Percentiles rank a stretch among this genome's conserved stretches.
phyloP scores from a whole-genome alignment of 2,797 vertebrate genomes.

The Ibycter americanus region DNA sequence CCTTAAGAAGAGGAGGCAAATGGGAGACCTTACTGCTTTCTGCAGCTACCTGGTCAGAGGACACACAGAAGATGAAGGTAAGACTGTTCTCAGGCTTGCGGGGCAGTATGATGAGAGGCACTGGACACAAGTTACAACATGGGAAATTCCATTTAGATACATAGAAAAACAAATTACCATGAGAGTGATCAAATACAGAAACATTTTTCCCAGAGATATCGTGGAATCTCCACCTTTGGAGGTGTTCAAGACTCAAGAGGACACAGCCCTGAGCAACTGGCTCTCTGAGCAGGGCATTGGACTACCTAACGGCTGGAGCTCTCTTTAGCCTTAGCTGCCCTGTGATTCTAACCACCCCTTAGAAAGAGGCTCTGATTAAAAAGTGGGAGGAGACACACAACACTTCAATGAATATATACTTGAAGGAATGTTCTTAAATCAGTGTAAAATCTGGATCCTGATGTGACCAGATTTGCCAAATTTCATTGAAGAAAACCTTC shows the following conservation, averaged over 20 bases:
- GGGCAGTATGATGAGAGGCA: not conserved
- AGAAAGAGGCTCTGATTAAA: not conserved
- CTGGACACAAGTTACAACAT: not conserved
- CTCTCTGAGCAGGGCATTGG: not conserved
- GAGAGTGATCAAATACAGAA: not conserved
- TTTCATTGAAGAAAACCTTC: not conserved
- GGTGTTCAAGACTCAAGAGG: not conserved
- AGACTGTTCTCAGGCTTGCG: too few relatives aligned
- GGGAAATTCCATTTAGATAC: not conserved
- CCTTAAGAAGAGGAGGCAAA: not conserved
- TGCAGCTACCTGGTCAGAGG: not conserved
- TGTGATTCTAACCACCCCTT: too few relatives aligned
- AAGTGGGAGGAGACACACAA: not conserved
- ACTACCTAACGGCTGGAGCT: not conserved
- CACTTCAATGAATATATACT: not conserved
- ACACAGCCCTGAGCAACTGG: not conserved
- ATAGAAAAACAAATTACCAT: not conserved
- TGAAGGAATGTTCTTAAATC: not conserved
- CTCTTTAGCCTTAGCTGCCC: not conserved
- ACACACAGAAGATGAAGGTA: not conserved
- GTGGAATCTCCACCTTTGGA: not conserved
- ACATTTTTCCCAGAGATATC: not conserved
- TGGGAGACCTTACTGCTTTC: not conserved
- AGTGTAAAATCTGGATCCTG: not conserved
- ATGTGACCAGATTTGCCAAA: not conserved